Evolutionary conservation across 2,888 invertebrate genomes (phyloP).

Genomic region (Resseliella maxima): DNA sequence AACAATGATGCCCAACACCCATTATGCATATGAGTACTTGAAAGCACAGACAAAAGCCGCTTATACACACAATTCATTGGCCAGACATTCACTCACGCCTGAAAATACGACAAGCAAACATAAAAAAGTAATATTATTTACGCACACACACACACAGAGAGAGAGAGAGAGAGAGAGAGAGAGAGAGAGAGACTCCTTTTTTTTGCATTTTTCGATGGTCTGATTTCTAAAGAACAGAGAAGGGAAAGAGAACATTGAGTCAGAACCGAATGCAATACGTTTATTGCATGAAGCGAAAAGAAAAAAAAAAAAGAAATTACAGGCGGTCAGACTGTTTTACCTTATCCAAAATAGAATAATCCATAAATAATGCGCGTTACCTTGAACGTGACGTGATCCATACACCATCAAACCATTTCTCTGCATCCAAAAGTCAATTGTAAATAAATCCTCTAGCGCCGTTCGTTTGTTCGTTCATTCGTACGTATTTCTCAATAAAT

Average conservation of each 20-base stretch:
- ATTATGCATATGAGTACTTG: conserved; percentile 37
- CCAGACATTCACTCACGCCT: not conserved
- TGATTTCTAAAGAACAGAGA: too few relatives aligned
- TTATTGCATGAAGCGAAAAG: not conserved
- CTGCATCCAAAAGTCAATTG: not conserved
- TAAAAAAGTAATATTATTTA: not conserved
- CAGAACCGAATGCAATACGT: conserved; percentile 6
- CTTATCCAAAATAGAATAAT: conserved; percentile 1
- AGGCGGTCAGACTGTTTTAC: conserved; percentile 34
- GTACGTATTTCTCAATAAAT: conserved; percentile 22
- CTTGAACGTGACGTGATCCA: conserved; percentile 43
- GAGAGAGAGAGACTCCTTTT: not conserved
- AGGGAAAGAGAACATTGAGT: not conserved
- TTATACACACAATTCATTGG: conserved; percentile 20
- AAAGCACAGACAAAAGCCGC: conserved; percentile 27
- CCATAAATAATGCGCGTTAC: conserved; percentile 51
- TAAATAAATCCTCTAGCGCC: conserved; percentile 14
- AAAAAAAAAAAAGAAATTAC: too few relatives aligned
- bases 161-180: not conserved
- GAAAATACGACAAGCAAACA: not conserved
- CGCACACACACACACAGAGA: not conserved
- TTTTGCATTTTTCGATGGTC: too few relatives aligned
- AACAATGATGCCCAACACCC: conserved; percentile 46
- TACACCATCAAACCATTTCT: conserved; percentile 38
- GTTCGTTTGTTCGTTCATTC: too few relatives aligned